Conservation (phyloP, 2,888 invertebrate species). For the Cyclophora punctaria region DNA sequence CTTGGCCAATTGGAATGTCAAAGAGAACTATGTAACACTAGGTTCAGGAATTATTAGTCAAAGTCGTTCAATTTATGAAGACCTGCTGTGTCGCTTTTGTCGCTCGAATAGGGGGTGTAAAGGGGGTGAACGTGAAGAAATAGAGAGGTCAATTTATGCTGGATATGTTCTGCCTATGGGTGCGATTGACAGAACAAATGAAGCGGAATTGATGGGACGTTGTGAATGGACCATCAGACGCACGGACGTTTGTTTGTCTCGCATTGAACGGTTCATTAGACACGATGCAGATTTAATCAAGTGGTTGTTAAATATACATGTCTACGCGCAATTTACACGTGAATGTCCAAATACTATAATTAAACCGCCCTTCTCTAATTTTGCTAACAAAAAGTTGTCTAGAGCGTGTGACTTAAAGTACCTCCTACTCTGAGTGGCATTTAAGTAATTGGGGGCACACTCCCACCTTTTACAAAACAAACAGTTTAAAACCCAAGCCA, state of each 20-base stretch:
- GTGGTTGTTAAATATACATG: too few species aligned
- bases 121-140: conserved; percentile 14
- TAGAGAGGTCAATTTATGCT: conserved; percentile 25
- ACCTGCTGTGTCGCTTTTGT: conserved; percentile 22
- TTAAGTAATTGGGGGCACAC: too few species aligned
- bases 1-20: conserved; percentile 7
- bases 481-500: too few species aligned
- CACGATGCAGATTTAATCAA: background rate
- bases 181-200: conserved; percentile 50
- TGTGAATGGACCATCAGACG: conserved; percentile 27
- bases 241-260: conserved; percentile 24
- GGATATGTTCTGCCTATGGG: conserved; percentile 25
- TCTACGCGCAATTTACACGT: too few species aligned
- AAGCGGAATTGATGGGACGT: conserved; percentile 43
- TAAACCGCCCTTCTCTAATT: too few species aligned
- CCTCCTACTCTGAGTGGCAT: too few species aligned
- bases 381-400: too few species aligned
- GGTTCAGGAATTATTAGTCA: conserved; percentile 27
- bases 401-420: too few species aligned
- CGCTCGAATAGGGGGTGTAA: conserved; percentile 12
- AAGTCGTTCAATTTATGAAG: conserved; percentile 30
- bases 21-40: conserved; percentile 16
- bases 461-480: too few species aligned
- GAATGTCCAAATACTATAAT: too few species aligned
- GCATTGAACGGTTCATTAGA: conserved; percentile 22